Percentiles rank a stretch among this genome's conserved stretches.
phyloP scores from a whole-genome alignment of 35 echinoderm and acorn worm species.

The Amphiura filiformis region DNA sequence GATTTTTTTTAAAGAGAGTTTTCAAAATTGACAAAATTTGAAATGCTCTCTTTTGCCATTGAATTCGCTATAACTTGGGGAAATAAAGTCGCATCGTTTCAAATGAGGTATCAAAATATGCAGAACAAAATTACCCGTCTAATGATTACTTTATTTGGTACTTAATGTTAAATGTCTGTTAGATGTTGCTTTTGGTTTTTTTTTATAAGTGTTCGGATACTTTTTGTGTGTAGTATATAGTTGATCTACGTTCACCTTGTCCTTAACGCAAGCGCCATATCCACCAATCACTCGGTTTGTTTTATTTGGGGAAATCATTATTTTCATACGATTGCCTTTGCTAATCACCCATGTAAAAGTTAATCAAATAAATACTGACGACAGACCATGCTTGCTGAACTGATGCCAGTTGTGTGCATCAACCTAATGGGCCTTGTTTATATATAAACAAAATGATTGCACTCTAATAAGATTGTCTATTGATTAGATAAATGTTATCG shows the following conservation, averaged over 20 bases:
- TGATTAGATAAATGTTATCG: neutral
- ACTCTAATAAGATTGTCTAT: neutral
- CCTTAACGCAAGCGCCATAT: neutral
- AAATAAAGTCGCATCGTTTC: too few relatives aligned
- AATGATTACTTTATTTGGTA: too few relatives aligned
- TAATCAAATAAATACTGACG: neutral
- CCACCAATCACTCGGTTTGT: neutral
- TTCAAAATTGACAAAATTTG: too few relatives aligned
- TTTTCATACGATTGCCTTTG: neutral
- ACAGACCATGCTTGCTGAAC: neutral
- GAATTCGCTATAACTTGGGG: too few relatives aligned
- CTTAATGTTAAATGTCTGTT: too few relatives aligned
- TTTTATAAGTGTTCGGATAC: too few relatives aligned
- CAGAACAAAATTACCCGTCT: too few relatives aligned
- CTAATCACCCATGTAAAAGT: neutral
- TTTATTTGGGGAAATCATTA: neutral
- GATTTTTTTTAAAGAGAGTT: too few relatives aligned
- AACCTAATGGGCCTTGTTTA: neutral
- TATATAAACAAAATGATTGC: slow-evolving; percentile 13
- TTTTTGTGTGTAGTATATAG: too few relatives aligned
- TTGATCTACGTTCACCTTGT: neutral
- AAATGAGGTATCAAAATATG: too few relatives aligned
- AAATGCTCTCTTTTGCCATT: too few relatives aligned
- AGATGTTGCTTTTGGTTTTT: too few relatives aligned
- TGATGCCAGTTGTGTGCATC: neutral